A percentile compares a stretch with the other conserved stretches of the same genome.
These are phyloP conservation scores for Erebia epiphron DNA, from an alignment of 2,888 invertebrate species.

Conservation along the genomic window DNA sequence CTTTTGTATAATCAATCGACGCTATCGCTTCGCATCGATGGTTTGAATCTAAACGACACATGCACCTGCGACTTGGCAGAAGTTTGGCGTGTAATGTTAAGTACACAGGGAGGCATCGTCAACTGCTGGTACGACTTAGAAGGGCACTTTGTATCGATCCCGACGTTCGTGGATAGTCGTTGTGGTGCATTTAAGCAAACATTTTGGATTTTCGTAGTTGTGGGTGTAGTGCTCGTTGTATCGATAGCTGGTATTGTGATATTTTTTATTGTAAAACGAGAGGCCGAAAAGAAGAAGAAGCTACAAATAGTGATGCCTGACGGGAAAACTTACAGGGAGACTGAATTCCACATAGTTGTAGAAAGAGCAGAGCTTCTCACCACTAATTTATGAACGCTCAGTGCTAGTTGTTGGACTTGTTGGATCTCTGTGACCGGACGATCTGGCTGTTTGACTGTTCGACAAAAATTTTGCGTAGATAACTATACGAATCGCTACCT, in stretches of 20 bases:
- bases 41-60: constrained; percentile 81
- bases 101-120: constrained; percentile 64
- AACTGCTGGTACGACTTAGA: constrained; percentile 73
- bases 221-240: constrained; percentile 73
- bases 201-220: constrained; percentile 76
- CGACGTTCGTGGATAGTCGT: constrained; percentile 67
- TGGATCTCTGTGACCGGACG: constrained; percentile 44
- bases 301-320: constrained; percentile 90
- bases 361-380: constrained; percentile 92
- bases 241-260: constrained; percentile 74
- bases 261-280: constrained; percentile 70
- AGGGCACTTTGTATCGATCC: constrained; percentile 64
- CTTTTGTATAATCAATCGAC: constrained; percentile 82
- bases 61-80: constrained; percentile 82
- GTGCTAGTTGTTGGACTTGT: constrained; percentile 37
- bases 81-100: constrained; percentile 63
- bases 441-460: not conserved
- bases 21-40: constrained; percentile 81
- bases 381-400: constrained; percentile 85
- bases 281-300: constrained; percentile 83
- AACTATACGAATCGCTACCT: constrained; percentile 52
- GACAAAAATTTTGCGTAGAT: not conserved
- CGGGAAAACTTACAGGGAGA: constrained; percentile 91
- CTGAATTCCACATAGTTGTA: constrained; percentile 92
- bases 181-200: constrained; percentile 73